Evolutionary conservation across 2,888 invertebrate genomes (phyloP).

Genomic region (Trissonchulus latispiculum): DNA sequence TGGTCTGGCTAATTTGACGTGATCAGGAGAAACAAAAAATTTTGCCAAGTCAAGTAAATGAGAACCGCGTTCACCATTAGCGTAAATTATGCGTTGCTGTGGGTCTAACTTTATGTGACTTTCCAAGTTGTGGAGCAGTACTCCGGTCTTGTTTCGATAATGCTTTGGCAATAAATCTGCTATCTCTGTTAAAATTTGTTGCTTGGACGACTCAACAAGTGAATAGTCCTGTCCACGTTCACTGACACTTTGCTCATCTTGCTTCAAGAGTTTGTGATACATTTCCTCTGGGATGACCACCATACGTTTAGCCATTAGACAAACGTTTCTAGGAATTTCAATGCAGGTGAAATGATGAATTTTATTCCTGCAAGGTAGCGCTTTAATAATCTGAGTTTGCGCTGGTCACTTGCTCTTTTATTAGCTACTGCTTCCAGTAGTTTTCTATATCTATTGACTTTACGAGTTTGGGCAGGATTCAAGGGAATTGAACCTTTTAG

Average conservation of each 20-base stretch:
- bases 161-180: conserved; percentile 7
- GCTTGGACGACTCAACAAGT: not conserved
- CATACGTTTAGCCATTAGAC: not conserved
- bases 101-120: not conserved
- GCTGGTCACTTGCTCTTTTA: not conserved
- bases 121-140: conserved; percentile 2
- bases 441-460: not conserved
- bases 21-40: conserved; percentile 6
- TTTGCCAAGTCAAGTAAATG: conserved; percentile 13
- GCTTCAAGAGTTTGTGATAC: not conserved
- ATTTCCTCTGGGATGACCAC: not conserved
- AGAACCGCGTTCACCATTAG: not conserved
- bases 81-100: conserved; percentile 1
- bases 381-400: not conserved
- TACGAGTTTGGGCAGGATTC: too few relatives aligned
- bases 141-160: not conserved
- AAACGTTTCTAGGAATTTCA: not conserved
- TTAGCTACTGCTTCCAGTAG: conserved; percentile 1
- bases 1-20: conserved; percentile 6
- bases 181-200: not conserved
- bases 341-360: not conserved
- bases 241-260: too few relatives aligned
- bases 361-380: not conserved
- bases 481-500: not conserved
- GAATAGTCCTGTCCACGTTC: too few relatives aligned